Evolutionary conservation across 2,797 vertebrate species (phyloP).

Genomic region (Phataginus tetradactyla): DNA sequence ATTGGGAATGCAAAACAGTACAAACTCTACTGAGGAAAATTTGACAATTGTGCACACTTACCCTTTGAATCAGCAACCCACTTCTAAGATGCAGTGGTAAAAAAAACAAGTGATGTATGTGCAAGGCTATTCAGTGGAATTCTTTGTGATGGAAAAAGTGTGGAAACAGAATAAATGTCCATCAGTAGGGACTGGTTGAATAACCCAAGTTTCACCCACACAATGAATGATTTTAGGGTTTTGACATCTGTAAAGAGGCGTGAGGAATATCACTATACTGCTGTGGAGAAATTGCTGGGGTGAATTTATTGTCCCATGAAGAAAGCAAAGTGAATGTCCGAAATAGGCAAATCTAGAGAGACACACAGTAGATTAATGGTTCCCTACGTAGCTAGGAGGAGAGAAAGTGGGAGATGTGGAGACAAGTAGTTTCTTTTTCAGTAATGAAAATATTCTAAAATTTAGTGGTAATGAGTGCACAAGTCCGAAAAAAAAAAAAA

Average conservation of each 20-base stretch:
- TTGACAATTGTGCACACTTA: neutral
- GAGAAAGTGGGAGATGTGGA: rapidly evolving
- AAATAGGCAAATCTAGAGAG: neutral
- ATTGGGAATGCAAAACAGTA: neutral
- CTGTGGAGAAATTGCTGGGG: neutral
- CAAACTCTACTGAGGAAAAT: neutral
- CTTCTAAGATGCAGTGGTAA: neutral
- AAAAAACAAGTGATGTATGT: neutral
- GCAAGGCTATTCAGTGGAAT: neutral
- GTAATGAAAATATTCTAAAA: neutral
- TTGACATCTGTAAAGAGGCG: neutral
- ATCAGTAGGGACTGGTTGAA: neutral
- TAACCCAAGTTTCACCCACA: neutral
- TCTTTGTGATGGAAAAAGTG: neutral
- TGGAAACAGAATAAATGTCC: neutral
- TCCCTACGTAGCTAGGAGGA: neutral
- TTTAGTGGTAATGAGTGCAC: neutral
- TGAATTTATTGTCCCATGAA: neutral
- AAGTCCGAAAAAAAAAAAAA: neutral
- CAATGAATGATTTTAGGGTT: neutral
- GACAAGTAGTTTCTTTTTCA: neutral
- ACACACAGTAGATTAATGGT: neutral
- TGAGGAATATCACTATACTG: neutral
- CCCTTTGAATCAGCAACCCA: neutral
- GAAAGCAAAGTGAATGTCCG: neutral